Conservation (phyloP, 2,113 vertebrate species). For the Antigone vipio region DNA sequence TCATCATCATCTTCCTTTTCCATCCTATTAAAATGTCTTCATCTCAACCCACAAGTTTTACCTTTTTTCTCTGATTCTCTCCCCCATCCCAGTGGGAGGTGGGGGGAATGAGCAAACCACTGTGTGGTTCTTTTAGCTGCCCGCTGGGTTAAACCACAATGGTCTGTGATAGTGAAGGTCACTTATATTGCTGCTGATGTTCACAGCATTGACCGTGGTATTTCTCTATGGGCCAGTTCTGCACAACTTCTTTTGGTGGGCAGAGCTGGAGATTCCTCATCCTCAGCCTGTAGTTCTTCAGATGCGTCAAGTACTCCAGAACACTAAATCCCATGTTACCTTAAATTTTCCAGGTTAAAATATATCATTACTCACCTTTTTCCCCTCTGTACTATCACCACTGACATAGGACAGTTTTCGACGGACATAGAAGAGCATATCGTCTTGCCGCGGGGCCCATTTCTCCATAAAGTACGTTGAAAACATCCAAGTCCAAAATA, state of each 20-base stretch:
- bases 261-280: not conserved
- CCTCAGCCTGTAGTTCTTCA: not conserved
- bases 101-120: too few species aligned
- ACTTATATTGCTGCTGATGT: not conserved
- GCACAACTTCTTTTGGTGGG: not conserved
- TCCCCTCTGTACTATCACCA: conserved; percentile 76
- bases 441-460: conserved; percentile 88
- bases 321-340: not conserved
- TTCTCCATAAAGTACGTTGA: conserved; percentile 99
- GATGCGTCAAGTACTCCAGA: not conserved
- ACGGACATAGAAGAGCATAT: conserved; percentile 97
- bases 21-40: too few species aligned
- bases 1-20: too few species aligned
- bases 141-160: too few species aligned
- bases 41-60: too few species aligned
- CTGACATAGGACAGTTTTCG: conserved; percentile 80
- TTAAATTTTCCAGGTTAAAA: not conserved
- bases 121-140: too few species aligned
- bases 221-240: not conserved
- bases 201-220: accelerated
- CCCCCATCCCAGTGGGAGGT: too few species aligned
- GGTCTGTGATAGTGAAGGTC: accelerated
- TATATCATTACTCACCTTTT: conserved; percentile 72
- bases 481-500: conserved; percentile 99
- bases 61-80: too few species aligned